Conservation (phyloP, 2,797 vertebrate species). For the Paramormyrops hopkinsi region DNA sequence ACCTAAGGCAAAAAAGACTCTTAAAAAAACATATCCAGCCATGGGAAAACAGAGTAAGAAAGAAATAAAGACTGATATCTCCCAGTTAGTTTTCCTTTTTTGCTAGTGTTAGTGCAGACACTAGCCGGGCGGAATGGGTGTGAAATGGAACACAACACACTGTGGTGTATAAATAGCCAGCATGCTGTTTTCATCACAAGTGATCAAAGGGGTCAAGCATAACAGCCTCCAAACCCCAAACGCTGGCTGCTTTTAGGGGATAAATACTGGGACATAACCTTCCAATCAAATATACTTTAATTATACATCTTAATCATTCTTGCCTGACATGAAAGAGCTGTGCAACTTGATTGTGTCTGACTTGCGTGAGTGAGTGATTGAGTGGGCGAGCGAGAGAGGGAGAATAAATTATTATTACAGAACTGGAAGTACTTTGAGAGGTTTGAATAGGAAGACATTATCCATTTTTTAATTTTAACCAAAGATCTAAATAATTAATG, state of each 20-base stretch:
- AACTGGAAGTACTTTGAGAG: not conserved
- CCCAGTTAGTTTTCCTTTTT: constrained; percentile 5
- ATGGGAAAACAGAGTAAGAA: not conserved
- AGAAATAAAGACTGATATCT: not conserved
- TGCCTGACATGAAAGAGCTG: constrained; percentile 6
- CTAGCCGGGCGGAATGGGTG: constrained; percentile 2
- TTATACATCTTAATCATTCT: constrained; percentile 25
- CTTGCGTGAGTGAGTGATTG: not conserved
- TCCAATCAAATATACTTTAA: constrained; percentile 18
- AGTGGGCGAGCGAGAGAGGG: not conserved
- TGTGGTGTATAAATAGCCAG: constrained; percentile 28
- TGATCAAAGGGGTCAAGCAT: constrained; percentile 34
- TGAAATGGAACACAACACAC: constrained; percentile 21
- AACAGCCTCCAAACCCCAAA: not conserved
- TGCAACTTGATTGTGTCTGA: not conserved
- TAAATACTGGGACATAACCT: constrained; percentile 22
- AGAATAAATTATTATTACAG: constrained; percentile 4
- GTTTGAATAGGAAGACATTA: not conserved
- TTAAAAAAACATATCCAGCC: not conserved
- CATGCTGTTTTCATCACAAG: constrained; percentile 30
- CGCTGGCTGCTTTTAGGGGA: constrained; percentile 9
- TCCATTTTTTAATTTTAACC: not conserved
- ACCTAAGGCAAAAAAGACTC: not conserved
- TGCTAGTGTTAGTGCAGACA: constrained; percentile 19
- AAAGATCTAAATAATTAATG: not conserved